Evolutionary conservation across 2,888 invertebrate genomes (phyloP).

Genomic region (Priocnemis perturbator): DNA sequence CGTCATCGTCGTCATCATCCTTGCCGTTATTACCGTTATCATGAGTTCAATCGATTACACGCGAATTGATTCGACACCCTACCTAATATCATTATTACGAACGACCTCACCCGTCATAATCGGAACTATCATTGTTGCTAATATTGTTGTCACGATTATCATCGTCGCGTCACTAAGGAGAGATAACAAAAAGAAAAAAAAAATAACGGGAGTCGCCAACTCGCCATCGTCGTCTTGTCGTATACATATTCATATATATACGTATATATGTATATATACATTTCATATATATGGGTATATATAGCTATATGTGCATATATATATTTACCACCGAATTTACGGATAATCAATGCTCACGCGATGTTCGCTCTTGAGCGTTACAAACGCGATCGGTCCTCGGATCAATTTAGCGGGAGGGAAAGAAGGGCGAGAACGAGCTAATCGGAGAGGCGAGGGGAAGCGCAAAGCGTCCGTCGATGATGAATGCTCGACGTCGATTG

Average conservation of each 20-base stretch:
- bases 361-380: conserved; percentile 24
- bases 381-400: conserved; percentile 20
- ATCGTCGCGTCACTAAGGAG: conserved; percentile 50
- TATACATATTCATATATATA: conserved; percentile 34
- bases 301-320: conserved; percentile 20
- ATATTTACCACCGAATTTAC: conserved; percentile 31
- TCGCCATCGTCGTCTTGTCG: conserved; percentile 48
- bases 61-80: too few species aligned
- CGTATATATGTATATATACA: conserved; percentile 22
- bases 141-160: conserved; percentile 52
- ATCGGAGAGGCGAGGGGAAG: conserved; percentile 13
- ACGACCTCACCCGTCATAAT: conserved; percentile 32
- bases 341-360: conserved; percentile 23
- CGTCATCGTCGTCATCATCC: too few species aligned
- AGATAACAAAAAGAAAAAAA: conserved; percentile 14
- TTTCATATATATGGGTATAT: conserved; percentile 10
- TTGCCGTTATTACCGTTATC: too few species aligned
- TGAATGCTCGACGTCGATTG: conserved; percentile 14
- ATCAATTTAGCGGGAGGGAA: conserved; percentile 13
- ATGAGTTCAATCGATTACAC: too few species aligned
- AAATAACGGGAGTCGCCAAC: conserved; percentile 16
- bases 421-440: not conserved
- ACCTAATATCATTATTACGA: too few species aligned
- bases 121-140: conserved; percentile 38
- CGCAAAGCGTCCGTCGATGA: conserved; percentile 6